Conservation (phyloP, 2,888 invertebrate genomes). For the Netelia melanura region DNA sequence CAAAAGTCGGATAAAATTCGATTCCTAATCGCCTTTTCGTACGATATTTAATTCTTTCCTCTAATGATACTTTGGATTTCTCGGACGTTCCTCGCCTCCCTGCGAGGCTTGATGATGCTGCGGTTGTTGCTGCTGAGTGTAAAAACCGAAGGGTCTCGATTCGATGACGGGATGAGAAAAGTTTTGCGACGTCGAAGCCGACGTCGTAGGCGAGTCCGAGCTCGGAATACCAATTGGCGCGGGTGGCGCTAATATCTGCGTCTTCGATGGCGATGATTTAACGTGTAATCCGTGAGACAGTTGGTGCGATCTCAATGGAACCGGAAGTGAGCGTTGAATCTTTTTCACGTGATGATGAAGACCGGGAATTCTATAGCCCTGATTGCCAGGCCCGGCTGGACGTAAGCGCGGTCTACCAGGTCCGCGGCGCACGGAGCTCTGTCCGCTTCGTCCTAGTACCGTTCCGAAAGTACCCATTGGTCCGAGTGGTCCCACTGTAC, state of each 20-base stretch:
- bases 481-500: conserved; percentile 78
- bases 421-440: conserved; percentile 86
- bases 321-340: conserved; percentile 80
- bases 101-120: conserved; percentile 44
- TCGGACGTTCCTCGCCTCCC: conserved; percentile 70
- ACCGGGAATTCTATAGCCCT: conserved; percentile 87
- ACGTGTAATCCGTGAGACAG: conserved; percentile 65
- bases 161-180: conserved; percentile 63
- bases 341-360: conserved; percentile 76
- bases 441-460: conserved; percentile 73
- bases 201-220: conserved; percentile 61
- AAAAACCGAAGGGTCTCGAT: conserved; percentile 82
- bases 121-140: conserved; percentile 75
- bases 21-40: neutral
- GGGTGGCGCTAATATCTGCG: conserved; percentile 50
- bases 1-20: neutral
- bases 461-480: conserved; percentile 74
- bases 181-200: conserved; percentile 67
- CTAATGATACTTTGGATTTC: conserved; percentile 62
- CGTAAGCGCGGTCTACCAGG: conserved; percentile 90
- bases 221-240: conserved; percentile 29
- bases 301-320: conserved; percentile 82
- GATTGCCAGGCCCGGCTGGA: conserved; percentile 88
- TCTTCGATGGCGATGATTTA: conserved; percentile 70
- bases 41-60: conserved; percentile 4